Evolutionary conservation across 2,797 vertebrate species (phyloP).

Genomic region (Halcyon chelicuti): DNA sequence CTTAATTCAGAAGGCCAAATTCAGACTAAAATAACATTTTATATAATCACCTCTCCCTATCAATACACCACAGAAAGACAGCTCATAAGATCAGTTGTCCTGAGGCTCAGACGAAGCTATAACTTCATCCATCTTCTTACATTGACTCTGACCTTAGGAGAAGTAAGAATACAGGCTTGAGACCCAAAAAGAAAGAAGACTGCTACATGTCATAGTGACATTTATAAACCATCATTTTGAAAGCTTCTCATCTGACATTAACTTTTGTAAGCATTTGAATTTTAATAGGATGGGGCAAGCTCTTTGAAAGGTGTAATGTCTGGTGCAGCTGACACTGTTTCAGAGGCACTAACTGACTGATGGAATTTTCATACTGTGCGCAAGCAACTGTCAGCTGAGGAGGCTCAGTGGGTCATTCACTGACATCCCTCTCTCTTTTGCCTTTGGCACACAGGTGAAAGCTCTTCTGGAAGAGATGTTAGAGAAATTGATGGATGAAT

Average conservation of each 20-base stretch:
- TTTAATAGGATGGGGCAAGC: background rate
- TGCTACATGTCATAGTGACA: background rate
- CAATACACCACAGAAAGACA: background rate
- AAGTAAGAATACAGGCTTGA: background rate
- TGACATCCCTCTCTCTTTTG: background rate
- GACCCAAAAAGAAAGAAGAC: background rate
- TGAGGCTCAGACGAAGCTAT: background rate
- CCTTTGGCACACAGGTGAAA: conserved; percentile 83
- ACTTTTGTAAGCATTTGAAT: background rate
- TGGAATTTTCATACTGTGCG: background rate
- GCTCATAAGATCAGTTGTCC: background rate
- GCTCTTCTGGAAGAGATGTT: conserved; percentile 87
- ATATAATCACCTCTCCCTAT: background rate
- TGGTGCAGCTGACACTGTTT: background rate
- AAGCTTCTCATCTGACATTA: background rate
- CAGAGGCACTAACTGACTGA: background rate
- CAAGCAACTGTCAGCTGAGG: background rate
- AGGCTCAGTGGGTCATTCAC: background rate
- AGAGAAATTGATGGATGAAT: conserved; percentile 89
- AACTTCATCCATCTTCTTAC: background rate
- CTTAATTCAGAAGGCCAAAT: background rate
- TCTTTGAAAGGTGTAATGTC: background rate
- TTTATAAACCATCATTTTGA: background rate
- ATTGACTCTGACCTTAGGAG: background rate
- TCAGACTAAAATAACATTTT: conserved; percentile 35